Conservation (phyloP, 2,113 vertebrate species). For the Ivindomyrus marchei region DNA sequence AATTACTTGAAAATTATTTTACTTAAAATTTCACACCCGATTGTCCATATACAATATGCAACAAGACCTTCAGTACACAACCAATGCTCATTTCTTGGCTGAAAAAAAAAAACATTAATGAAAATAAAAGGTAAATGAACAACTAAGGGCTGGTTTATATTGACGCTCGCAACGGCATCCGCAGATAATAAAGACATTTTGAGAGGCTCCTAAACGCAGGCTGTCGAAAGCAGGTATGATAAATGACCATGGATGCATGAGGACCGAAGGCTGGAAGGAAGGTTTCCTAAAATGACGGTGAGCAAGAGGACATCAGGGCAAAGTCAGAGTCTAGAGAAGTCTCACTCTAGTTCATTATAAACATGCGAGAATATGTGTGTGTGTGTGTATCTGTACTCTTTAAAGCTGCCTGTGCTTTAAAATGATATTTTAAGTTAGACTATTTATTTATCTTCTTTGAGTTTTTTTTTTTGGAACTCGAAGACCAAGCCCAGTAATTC, state of each 20-base stretch:
- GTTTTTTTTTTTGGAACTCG: no score
- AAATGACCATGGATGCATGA: not conserved
- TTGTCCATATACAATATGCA: not conserved
- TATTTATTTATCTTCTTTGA: no score
- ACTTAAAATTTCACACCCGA: not conserved
- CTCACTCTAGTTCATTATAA: no score
- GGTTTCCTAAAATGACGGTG: not conserved
- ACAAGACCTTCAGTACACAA: not conserved
- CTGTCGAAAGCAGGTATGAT: not conserved
- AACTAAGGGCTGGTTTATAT: not conserved
- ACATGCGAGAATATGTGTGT: no score
- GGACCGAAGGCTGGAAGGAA: not conserved
- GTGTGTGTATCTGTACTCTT: no score
- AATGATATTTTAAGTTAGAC: no score
- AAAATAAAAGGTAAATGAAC: not conserved
- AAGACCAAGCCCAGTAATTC: no score
- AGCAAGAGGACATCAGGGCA: no score
- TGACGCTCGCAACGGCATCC: not conserved
- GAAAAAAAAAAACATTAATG: not conserved
- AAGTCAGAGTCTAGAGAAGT: no score
- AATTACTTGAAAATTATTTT: not conserved
- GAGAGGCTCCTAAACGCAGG: not conserved
- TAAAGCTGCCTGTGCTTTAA: no score
- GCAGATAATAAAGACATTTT: not conserved
- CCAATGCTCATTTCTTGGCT: not conserved